Percentiles rank a stretch among this genome's conserved stretches.
phyloP scores from a whole-genome alignment of 2,113 vertebrate genomes.

The Lamprotornis superbus region DNA sequence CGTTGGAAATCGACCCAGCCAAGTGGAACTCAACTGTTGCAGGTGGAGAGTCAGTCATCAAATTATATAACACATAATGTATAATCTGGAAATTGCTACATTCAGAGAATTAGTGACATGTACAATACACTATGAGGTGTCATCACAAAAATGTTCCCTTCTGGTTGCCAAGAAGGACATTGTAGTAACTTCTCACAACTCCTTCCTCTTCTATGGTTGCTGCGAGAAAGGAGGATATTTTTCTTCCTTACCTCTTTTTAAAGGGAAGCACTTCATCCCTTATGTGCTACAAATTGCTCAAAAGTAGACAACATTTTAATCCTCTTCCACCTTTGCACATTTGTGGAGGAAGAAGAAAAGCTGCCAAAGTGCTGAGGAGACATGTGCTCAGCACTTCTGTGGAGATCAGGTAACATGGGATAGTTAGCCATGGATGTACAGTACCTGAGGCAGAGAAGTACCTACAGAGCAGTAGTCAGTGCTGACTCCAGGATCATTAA shows the following conservation, averaged over 20 bases:
- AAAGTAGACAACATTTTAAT: constrained; percentile 13
- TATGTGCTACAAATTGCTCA: constrained; percentile 30
- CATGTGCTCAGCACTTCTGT: background rate
- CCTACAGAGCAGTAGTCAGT: background rate
- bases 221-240: background rate
- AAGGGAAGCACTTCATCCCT: background rate
- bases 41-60: constrained; percentile 26
- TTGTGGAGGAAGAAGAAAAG: constrained; percentile 16
- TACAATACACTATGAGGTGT: background rate
- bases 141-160: background rate
- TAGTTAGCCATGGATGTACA: background rate
- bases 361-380: constrained; percentile 38
- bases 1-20: constrained; percentile 17
- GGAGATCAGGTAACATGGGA: constrained; percentile 30
- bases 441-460: constrained; percentile 60
- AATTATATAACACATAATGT: background rate
- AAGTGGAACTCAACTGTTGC: constrained; percentile 60
- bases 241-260: background rate
- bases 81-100: constrained; percentile 30
- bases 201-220: background rate
- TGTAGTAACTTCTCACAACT: background rate
- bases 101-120: constrained; percentile 15
- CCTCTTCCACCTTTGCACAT: background rate
- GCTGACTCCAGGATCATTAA: background rate
- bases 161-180: background rate